Evolutionary conservation across 2,797 vertebrate species (phyloP), one percentile per base, ranked within the genome.

Genomic region (Pseudopleuronectes americanus): DNA sequence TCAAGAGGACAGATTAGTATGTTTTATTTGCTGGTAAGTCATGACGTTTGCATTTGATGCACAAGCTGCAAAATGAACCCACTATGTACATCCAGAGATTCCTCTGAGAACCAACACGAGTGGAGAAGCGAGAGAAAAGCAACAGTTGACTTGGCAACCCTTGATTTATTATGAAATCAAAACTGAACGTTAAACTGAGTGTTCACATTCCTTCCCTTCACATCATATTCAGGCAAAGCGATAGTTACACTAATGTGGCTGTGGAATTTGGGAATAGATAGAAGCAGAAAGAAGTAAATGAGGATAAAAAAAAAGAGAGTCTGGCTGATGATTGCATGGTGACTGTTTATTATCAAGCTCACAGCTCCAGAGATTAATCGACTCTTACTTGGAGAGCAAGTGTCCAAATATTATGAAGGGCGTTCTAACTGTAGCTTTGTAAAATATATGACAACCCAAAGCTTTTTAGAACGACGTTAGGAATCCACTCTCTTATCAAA

Each of bases 361-460:
- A 38, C 58, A 53, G 79, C 74, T 70, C 62, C 38, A 5, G 71
- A 87, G 88, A 89, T 87, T 71, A 73, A 90, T 88, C 56, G 6
- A 55, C 64, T 8, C 71, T 51, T 51, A 76, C 74, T 83, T 87
- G 71, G 74, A 82, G 76, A 86, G 84, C 74, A 83, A 86, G 71
- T 87, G 84, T 93, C 90, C 83, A 89, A 90, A 93, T 90, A 84
- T 90, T 87, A 87, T 80, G 83, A 83, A 73, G 62, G 71, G 74
- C 83, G 81, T 28, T 63, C 68, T 86, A 85, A 85, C 78, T 58
- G 76, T 36, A 74, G 71, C 75, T 87, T 74, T 62, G 76, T 73
- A 61, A 88, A 88, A 90, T 85, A 86, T 84, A 83, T 64, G 22
- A 61, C 12, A 36, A 66, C 73, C 63, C 55, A 68, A 74, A 74